Percentiles rank a stretch among this genome's conserved stretches.
phyloP scores from a whole-genome alignment of 2,888 invertebrate genomes.

The Adelphocoris suturalis region DNA sequence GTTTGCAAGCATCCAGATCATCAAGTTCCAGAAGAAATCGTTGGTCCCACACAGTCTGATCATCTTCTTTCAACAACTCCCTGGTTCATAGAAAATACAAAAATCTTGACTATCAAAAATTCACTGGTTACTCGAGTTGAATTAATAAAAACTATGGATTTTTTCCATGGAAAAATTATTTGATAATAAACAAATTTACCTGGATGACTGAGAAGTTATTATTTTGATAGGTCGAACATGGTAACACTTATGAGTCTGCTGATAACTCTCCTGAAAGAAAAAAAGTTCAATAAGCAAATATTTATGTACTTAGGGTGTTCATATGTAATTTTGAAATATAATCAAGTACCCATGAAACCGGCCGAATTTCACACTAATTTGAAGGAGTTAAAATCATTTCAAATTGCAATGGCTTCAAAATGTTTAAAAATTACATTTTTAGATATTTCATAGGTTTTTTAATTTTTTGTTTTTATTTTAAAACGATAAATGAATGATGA shows the following conservation, averaged over 20 bases:
- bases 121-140: constrained; percentile 65
- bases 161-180: neutral
- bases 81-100: constrained; percentile 60
- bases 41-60: constrained; percentile 75
- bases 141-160: constrained; percentile 63
- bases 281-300: neutral
- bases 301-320: neutral
- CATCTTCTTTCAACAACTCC: constrained; percentile 75
- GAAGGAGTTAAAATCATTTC: no score
- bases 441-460: no score
- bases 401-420: no score
- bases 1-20: constrained; percentile 77
- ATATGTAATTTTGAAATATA: no score
- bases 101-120: constrained; percentile 55
- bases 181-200: constrained; percentile 76
- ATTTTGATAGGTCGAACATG: constrained; percentile 83
- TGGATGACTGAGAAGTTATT: constrained; percentile 79
- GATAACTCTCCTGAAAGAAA: constrained; percentile 84
- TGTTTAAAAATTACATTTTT: no score
- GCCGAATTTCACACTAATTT: no score
- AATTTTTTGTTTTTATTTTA: no score
- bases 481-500: no score
- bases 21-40: constrained; percentile 77
- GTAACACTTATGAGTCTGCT: constrained; percentile 86
- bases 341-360: no score